Evolutionary conservation across 1,140 invertebrate species (phyloP), one percentile per base, ranked within the genome.

Genomic region (Sitophilus oryzae): DNA sequence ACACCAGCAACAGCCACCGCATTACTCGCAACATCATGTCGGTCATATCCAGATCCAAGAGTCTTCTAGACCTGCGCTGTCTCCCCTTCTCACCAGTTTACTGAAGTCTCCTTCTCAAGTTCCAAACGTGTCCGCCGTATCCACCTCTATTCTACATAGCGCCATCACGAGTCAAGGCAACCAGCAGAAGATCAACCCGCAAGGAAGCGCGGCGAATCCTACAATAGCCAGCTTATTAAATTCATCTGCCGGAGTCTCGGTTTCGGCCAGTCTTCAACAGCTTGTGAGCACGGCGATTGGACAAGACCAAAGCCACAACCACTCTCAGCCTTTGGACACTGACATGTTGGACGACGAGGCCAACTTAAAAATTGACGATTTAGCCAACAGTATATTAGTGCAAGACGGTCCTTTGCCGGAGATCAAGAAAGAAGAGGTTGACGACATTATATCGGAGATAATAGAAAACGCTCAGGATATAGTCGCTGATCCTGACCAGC

Each of bases 1-100:
- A 20, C 59, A 51, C 1, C 45, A 48, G 36, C 53, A 48, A 23
- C 54, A 42, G 10, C 35, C 22, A 18, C 38, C 35, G 6, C 60
- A 55, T 45, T 41, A 59, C 15, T 61, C 40, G 1, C 50, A 36
- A 19, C 58, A 63, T 14, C 41, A 55, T 14, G 25, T 34, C 5
- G 44, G 47, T 3, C 40, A 37, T 25, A 36, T 38, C 5, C 55
- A 46, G 25, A 18, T 42, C 4, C 59, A 56, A 38, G 65, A 68
- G 56, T 35, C 60, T 8, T 16, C 48, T 4, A 71, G 71, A 60
- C 66, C 68, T 10, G 65, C 66, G 52, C 52, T 80, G 0, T 90
- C 89, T 0, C 88, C 89, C 0, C 68, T 92, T n/a, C 71, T 93
- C 20, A 90, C 89, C 3, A 90, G 86, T 56, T 73, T 92, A 10